These are phyloP conservation scores for Acanthisitta chloris DNA, from an alignment of 2,113 vertebrate species.

Conservation along the genomic window DNA sequence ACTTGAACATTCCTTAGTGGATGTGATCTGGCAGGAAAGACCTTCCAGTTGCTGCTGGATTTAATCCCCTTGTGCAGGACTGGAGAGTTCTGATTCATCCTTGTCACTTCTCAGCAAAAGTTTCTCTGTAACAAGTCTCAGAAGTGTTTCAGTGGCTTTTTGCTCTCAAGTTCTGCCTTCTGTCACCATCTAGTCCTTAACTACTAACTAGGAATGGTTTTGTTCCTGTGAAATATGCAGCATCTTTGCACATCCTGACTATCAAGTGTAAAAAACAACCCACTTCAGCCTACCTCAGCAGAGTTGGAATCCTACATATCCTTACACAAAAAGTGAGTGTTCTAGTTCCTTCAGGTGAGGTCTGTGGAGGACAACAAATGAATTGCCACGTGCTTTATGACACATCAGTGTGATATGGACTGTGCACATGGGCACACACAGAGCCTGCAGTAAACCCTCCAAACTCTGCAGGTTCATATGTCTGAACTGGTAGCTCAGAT, in stretches of 20 bases:
- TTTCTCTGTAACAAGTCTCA: not conserved
- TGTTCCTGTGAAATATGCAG: not conserved
- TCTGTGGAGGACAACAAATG: not conserved
- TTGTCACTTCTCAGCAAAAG: not conserved
- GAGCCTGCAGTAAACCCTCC: not conserved
- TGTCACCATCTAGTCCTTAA: not conserved
- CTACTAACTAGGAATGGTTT: not conserved
- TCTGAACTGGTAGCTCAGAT: not conserved
- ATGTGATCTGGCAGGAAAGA: not conserved
- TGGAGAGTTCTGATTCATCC: not conserved
- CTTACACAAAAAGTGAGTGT: not conserved
- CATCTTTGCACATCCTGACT: not conserved
- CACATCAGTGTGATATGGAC: not conserved
- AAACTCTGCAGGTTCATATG: not conserved
- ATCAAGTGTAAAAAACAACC: not conserved
- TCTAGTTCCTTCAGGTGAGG: not conserved
- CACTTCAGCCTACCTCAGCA: not conserved
- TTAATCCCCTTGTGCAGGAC: not conserved
- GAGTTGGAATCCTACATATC: not conserved
- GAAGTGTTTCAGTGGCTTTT: not conserved
- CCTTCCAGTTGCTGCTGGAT: not conserved
- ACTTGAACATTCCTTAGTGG: not conserved
- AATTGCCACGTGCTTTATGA: not conserved
- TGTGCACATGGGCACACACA: accelerated
- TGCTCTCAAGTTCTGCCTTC: not conserved